Evolutionary conservation across 64 coral and sea anemone species (phyloP), one percentile per base, ranked within the genome.

Genomic region (Stylophora pistillata): DNA sequence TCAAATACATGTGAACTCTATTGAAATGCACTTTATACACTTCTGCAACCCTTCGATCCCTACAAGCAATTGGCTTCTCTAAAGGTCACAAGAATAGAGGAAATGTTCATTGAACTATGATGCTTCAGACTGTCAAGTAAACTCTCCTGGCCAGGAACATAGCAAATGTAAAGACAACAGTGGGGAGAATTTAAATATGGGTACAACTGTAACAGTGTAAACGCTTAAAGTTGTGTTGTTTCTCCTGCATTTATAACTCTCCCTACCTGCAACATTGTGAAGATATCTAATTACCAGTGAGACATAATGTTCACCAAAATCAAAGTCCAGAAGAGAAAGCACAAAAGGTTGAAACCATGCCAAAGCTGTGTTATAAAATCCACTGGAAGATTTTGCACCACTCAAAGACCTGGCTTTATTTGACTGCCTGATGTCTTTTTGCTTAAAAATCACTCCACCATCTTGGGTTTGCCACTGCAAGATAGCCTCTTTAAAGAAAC

Each of bases 311-410:
- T 23, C 56, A 47, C 15, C 29, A 0, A 64, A 73, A 31, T 91
- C 90, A 91, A 77, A 91, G 23, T 78, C 90, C 68, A 91, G 81
- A 31, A 91, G 20, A 18, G 90, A 91, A 28, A 71, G 14, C 18
- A 91, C 90, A 71, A 91, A 91, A 25, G 90, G 80, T 18, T 78
- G n/a, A 21, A 91, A 91, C 90, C 90, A 91, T 2, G 71, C 82
- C 58, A 91, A 56, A 9, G 90, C 73, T 56, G 73, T 77, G 65
- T 69, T 83, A 20, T 83, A 69, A 32, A 53, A 68, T 53, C 21
- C 12, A 17, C 77, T 66, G 23, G 20, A 66, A 25, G 21, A 23
- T 66, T 66, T 66, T n/a, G 63, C 25, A 11, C n/a, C 25, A 27
- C 55, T 58, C 15, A 56, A 79, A 79, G 4, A 17, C 53, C 56